A percentile compares a stretch with the other conserved stretches of the same genome.
These are phyloP conservation scores for Peromyscus maniculatus DNA, from an alignment of 2,113 vertebrate genomes.

Conservation along the genomic window DNA sequence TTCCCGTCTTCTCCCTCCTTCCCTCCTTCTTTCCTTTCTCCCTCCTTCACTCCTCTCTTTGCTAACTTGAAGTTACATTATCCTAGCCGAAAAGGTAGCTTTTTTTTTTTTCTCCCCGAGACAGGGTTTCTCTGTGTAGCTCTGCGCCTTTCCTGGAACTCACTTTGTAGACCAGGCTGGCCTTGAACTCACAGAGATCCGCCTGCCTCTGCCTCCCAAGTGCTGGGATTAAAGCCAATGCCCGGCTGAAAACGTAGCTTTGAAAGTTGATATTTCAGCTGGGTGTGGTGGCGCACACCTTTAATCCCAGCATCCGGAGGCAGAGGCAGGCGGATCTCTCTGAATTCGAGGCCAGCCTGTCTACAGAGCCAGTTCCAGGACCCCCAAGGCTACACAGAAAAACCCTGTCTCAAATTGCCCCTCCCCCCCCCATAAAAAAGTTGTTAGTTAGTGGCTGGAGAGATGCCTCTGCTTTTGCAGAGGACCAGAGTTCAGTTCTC, in stretches of 20 bases:
- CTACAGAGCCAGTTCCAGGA: neutral
- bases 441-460: neutral
- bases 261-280: neutral
- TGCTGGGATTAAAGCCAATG: no score
- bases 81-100: neutral
- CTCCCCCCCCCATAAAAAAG: neutral
- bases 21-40: neutral
- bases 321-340: neutral
- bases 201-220: no score
- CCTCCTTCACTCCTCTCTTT: neutral
- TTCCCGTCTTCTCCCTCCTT: no score
- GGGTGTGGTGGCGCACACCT: neutral
- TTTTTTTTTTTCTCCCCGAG: no score
- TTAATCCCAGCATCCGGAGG: neutral
- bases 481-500: neutral
- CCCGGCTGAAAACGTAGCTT: constrained; percentile 4
- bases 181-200: no score
- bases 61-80: neutral
- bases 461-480: neutral
- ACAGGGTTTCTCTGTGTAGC: no score
- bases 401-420: neutral
- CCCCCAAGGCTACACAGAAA: neutral
- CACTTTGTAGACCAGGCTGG: no score
- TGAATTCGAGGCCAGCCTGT: neutral
- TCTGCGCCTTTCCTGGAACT: no score